A percentile compares a stretch with the other conserved stretches of the same genome.
phyloP scores from a whole-genome alignment of 2,113 vertebrate genomes.

The Catagonus wagneri region DNA sequence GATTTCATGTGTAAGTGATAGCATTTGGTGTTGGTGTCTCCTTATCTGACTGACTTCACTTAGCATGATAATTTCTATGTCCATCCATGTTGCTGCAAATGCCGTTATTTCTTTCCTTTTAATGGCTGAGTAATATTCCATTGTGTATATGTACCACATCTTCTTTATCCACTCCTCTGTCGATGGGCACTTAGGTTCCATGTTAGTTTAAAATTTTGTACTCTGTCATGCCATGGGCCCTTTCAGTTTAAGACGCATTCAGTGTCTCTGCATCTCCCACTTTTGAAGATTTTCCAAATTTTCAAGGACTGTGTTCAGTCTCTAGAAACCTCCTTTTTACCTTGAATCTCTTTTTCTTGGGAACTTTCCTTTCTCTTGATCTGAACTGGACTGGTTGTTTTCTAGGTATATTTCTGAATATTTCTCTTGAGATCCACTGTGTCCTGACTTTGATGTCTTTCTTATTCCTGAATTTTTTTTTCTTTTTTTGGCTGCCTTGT shows the following conservation, averaged over 20 bases:
- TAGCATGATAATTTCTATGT: too few relatives aligned
- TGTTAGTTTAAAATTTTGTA: background rate
- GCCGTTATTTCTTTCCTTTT: too few relatives aligned
- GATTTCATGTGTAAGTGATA: too few relatives aligned
- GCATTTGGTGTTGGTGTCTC: too few relatives aligned
- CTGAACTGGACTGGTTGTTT: background rate
- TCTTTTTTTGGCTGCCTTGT: too few relatives aligned
- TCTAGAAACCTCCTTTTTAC: slow-evolving; percentile 1
- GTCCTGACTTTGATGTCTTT: background rate
- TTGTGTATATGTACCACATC: too few relatives aligned
- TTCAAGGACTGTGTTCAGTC: background rate
- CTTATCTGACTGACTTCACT: too few relatives aligned
- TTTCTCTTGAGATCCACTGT: background rate
- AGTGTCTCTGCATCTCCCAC: background rate
- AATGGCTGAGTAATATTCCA: too few relatives aligned
- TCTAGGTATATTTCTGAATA: slow-evolving; percentile 20
- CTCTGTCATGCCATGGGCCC: background rate
- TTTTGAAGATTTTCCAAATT: slow-evolving; percentile 23
- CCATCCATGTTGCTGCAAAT: too few relatives aligned
- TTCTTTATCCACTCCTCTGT: too few relatives aligned
- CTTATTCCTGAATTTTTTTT: background rate
- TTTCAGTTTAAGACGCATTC: background rate
- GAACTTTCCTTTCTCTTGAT: background rate
- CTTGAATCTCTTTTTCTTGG: background rate
- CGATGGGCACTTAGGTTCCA: too few relatives aligned